Base-by-base conservation (phyloP, 2,888 invertebrate genomes). In the Drosophila trichaetosa region DNA sequence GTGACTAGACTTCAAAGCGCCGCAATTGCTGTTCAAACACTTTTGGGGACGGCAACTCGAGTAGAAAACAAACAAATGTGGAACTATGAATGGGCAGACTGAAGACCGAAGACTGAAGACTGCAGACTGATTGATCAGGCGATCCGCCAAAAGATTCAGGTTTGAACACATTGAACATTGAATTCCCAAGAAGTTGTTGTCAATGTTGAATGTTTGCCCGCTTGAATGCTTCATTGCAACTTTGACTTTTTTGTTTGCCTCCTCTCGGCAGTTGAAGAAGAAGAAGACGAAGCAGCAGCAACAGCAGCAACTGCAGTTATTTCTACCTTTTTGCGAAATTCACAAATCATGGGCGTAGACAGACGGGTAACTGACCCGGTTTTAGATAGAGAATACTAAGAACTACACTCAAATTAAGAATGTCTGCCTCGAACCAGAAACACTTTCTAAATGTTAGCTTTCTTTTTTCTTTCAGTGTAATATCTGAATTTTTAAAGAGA, bases 21-120 rank as follows among this genome's bases (percentile, higher is more conserved):
- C 87, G 85, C 82, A 82, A 49, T 46, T 49, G 86, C 75, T 85
- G 74, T 71, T 73, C 91, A 91, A 91, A 91, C 86, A 90, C 82
- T 86, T 58, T 76, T 46, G 21, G 46, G 46, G 46, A 46, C 46
- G 65, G 29, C 42, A 40, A 86, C 85, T 83, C 80, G 83, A 91
- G 91, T 86, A 80, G 80, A 91, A 81, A 83, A 80, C 89, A 91
- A 92, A 91, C 76, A 75, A 81, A 13, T 38, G 80, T 77, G 80
- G 72, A 74, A 64, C 87, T 83, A 90, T 90, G 90, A 87, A 84
- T 89, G 88, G 69, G 68, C n/a, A 18, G n/a, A 24, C 34, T 16
- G 21, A n/a, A 21, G 34, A 7, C 61, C 31, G 58, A 52, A 38
- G 61, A 68, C 65, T 16, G 16, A n/a, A 21, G 34, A 7, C 61